Base-by-base conservation (phyloP, 64 coral and sea anemone species). In the Anthopleura sola region DNA sequence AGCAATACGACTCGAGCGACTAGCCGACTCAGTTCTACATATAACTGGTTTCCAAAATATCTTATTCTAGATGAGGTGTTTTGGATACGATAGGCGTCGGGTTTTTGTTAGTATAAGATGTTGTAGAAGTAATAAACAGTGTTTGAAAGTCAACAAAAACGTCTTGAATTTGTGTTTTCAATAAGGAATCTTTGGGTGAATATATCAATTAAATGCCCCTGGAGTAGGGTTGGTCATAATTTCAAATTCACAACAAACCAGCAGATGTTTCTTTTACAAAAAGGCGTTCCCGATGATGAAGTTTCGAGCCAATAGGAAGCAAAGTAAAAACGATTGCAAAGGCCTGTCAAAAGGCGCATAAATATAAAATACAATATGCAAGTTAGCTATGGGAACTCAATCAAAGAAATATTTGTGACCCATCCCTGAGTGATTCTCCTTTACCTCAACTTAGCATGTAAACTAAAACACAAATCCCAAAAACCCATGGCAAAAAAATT, bases 261-360 rank as follows among this genome's bases (percentile, higher is more conserved):
- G 66, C 66, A 71, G 66, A 71, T 71, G 66, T 71, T 71, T 34
- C 29, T 71, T 71, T 15, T 34, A 28, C 4, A 71, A 71, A 71
- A 71, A 71, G 66, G 66, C 66, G 66, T 71, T 71, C 29, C 29
- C 66, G 6, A 34, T 29, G 29, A 28, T 71, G 66, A 36, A 71
- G 66, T 71, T 71, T 71, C 12, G 28, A 34, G 29, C 66, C 66
- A 71, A 71, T 71, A 31, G 66, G 66, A 34, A 34, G 29, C 5
- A 71, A 15, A 5, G n/a, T 32, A 71, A 71, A 71, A 13, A 17
- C 29, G 28, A 29, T 32, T n/a, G 66, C 28, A 71, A 34, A 71
- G 66, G 28, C 66, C 66, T 71, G 66, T 71, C 66, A 71, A 71
- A 71, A 71, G 66, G 29, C 66, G 66, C 66, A 71, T 33, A 71